These are phyloP conservation scores for Pachycephala philippinensis DNA, from an alignment of 2,113 vertebrate genomes.

Conservation along the genomic window DNA sequence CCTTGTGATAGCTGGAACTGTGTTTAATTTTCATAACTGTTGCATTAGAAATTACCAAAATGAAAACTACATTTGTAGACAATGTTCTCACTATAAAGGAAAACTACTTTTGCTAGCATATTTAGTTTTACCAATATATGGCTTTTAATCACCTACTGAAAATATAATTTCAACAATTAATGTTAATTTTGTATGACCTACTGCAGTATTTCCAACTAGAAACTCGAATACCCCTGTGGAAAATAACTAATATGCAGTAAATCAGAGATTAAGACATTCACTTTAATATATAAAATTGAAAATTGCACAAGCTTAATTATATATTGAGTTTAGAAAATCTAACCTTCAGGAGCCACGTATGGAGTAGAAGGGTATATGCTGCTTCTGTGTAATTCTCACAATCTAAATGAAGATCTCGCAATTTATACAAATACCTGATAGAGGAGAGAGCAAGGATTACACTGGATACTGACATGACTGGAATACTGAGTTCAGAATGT, in stretches of 20 bases:
- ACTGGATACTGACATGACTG: background rate
- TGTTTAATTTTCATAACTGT: background rate
- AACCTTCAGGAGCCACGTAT: slow-evolving; percentile 94
- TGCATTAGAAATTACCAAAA: background rate
- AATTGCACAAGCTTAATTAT: background rate
- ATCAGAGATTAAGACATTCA: background rate
- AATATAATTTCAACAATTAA: background rate
- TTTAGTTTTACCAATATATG: background rate
- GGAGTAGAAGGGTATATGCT: slow-evolving; percentile 91
- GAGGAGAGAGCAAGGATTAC: background rate
- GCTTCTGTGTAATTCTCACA: slow-evolving; percentile 96
- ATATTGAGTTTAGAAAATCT: background rate
- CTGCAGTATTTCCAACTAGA: background rate
- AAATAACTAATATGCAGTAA: background rate
- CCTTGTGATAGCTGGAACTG: background rate
- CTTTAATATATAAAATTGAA: background rate
- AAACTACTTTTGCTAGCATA: background rate
- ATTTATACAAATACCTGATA: slow-evolving; percentile 93
- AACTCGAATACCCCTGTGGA: background rate
- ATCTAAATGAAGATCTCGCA: slow-evolving; percentile 94
- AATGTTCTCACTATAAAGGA: background rate
- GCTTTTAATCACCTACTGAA: background rate
- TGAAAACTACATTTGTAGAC: background rate
- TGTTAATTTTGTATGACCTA: background rate
- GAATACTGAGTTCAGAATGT: background rate